phyloP scores from a whole-genome alignment of 2,113 vertebrate genomes.

The Nibea coibor region DNA sequence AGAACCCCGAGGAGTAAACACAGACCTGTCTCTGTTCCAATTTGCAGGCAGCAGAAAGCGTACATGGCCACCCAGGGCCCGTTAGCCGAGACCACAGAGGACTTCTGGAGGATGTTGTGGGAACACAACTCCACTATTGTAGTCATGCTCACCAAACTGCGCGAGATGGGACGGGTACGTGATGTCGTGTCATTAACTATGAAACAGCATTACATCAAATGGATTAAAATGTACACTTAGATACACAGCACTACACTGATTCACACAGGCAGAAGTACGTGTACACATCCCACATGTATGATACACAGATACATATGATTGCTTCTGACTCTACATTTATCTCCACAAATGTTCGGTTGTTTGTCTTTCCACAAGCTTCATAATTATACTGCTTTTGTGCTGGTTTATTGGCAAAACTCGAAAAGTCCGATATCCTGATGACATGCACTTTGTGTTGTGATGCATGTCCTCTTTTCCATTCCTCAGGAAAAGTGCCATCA shows the following conservation, averaged over 20 bases:
- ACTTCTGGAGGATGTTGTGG: slow-evolving; percentile 99
- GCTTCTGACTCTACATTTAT: too few species aligned
- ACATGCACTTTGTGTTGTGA: neutral
- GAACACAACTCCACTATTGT: slow-evolving; percentile 98
- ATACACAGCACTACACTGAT: too few species aligned
- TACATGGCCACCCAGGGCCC: slow-evolving; percentile 98
- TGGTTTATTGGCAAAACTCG: neutral
- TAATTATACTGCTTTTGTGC: neutral
- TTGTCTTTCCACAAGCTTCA: neutral
- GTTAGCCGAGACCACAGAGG: slow-evolving; percentile 94
- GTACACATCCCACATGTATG: too few species aligned
- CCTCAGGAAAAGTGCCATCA: slow-evolving; percentile 97
- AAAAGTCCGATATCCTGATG: neutral
- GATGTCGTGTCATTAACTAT: neutral
- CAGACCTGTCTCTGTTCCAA: slow-evolving; percentile 28
- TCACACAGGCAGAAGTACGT: too few species aligned
- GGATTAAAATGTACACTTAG: neutral
- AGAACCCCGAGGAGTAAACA: slow-evolving; percentile 39
- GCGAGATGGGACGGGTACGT: slow-evolving; percentile 95
- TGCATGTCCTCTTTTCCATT: neutral
- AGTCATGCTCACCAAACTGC: slow-evolving; percentile 97
- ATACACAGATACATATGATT: too few species aligned
- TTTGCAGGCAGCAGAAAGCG: slow-evolving; percentile 93
- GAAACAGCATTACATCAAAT: neutral
- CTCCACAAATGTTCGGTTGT: neutral